These are phyloP conservation scores for Schizopygopsis malacanthus DNA, from an alignment of 2,797 vertebrate species.

Conservation along the genomic window DNA sequence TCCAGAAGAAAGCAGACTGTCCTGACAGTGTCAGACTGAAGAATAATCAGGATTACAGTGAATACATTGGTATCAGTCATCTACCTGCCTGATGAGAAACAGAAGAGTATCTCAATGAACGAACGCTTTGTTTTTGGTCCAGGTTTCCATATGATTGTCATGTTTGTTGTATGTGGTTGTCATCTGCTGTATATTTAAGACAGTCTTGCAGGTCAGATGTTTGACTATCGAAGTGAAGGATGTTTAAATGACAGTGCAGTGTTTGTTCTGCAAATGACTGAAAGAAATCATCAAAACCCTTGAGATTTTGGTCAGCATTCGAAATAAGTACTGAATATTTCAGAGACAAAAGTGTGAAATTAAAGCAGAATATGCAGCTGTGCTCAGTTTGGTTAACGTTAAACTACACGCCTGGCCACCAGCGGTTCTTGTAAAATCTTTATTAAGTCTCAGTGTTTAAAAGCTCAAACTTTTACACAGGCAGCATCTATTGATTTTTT, in stretches of 20 bases:
- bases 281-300: neutral
- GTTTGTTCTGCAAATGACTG: neutral
- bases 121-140: neutral
- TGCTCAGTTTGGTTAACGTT: no score
- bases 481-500: no score
- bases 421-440: no score
- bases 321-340: neutral
- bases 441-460: no score
- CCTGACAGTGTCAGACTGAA: neutral
- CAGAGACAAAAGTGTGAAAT: neutral
- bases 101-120: neutral
- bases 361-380: neutral
- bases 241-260: no score
- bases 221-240: neutral
- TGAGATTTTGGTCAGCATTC: neutral
- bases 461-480: no score
- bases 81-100: neutral
- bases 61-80: neutral
- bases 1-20: neutral
- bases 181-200: neutral
- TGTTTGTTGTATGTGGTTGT: neutral
- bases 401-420: no score
- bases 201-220: neutral
- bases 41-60: neutral
- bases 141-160: neutral